Conservation (phyloP, 2,888 invertebrate genomes). For the Meteorus cinctellus region DNA sequence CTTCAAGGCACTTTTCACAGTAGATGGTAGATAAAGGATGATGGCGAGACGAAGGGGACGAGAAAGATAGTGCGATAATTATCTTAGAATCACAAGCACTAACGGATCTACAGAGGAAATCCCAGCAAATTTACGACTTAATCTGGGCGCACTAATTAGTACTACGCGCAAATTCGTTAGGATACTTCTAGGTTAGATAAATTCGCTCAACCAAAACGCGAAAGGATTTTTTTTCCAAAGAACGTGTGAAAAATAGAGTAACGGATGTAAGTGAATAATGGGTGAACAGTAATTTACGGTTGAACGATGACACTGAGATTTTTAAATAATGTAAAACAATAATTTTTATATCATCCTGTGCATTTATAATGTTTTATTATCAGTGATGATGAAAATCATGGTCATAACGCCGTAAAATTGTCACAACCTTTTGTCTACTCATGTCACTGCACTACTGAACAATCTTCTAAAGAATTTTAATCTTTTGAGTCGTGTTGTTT, state of each 20-base stretch:
- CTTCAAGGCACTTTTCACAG: neutral
- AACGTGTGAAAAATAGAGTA: constrained; percentile 5
- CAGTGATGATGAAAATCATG: neutral
- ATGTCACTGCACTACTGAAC: no score
- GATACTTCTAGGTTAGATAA: neutral
- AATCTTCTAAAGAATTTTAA: no score
- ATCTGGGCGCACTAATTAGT: constrained; percentile 2
- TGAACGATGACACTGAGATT: neutral
- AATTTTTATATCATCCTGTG: neutral
- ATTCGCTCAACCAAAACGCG: neutral
- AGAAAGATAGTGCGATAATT: neutral
- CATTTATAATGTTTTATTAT: neutral
- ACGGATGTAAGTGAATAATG: neutral
- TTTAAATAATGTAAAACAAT: neutral
- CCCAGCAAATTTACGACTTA: constrained; percentile 6
- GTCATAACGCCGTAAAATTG: neutral
- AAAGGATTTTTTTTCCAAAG: neutral
- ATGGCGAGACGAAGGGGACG: constrained; percentile 35
- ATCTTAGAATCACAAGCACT: neutral
- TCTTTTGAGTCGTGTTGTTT: neutral
- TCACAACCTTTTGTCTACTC: neutral
- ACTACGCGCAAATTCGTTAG: neutral
- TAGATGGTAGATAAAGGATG: constrained; percentile 13
- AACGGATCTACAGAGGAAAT: neutral
- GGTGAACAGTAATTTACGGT: neutral